Evolutionary conservation across 2,888 invertebrate species (phyloP), one percentile per base, ranked within the genome.

Genomic region (Syrista parreyssii): DNA sequence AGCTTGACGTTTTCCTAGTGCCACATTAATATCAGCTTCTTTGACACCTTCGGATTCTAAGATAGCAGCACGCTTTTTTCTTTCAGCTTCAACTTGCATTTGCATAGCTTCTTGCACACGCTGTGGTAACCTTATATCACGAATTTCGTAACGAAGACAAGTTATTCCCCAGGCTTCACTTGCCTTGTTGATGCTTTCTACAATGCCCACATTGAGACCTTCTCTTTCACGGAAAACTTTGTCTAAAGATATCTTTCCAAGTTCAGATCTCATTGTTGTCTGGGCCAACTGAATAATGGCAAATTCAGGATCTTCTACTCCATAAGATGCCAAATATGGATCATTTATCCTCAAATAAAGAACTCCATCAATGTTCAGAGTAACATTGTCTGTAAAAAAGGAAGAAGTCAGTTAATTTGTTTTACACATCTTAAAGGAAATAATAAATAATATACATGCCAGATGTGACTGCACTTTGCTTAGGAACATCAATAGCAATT

Each of bases 31-130:
- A 82, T 99, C 98, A 0, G 97, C 97, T 83, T 96, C 96, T 35
- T 97, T 93, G 12, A 95, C 94, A 90, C 99, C 99, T 93, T 99
- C 99, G 0, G 99, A 99, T 91, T 99, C 99, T 82, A 99, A 93
- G 88, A 99, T 97, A 30, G 98, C 96, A 0, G 99, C 99, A 83
- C 99, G 93, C 91, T 99, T 99, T 89, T 96, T 96, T 77, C 99
- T 93, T 91, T 99, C 99, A 0, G 99, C 99, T 92, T 99, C 99
- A 0, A 99, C 99, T 93, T 99, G 99, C 98, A 99, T 99, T 92
- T 99, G 99, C 99, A 99, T 99, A 0, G 99, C 99, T 92, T 99
- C 99, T 89, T 99, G 98, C 1, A 99, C 97, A 86, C 98, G 94
- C 0, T 94, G 92, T 0, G 99, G 99, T 82, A 98, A 92, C 90